Evolutionary conservation across 2,797 vertebrate species (phyloP).

Genomic region (Argyrosomus regius): DNA sequence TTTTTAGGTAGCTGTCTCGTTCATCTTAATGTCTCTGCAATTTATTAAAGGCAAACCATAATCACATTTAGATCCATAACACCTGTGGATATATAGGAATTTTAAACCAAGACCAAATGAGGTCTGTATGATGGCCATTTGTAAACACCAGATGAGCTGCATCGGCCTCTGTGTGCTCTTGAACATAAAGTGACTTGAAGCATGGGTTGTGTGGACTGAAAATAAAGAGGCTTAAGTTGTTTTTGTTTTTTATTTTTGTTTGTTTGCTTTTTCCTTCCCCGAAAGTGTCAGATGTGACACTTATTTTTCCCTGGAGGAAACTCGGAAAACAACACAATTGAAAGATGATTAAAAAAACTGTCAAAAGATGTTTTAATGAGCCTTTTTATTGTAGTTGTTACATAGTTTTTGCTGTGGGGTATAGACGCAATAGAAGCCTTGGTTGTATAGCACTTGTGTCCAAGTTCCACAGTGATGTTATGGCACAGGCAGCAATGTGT

Average conservation of each 20-base stretch:
- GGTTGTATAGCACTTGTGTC: slow-evolving; percentile 80
- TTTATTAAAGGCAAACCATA: slow-evolving; percentile 81
- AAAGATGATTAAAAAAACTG: slow-evolving; percentile 9
- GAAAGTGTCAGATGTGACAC: slow-evolving; percentile 5
- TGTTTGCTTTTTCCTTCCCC: slow-evolving; percentile 29
- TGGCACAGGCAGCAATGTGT: slow-evolving; percentile 81
- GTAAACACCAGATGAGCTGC: slow-evolving; percentile 71
- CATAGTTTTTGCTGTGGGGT: slow-evolving; percentile 84
- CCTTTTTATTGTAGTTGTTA: slow-evolving; percentile 89
- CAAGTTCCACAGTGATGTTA: slow-evolving; percentile 79
- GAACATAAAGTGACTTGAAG: slow-evolving; percentile 80
- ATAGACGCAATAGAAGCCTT: slow-evolving; percentile 79
- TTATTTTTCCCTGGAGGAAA: not conserved
- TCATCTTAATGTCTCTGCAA: slow-evolving; percentile 79
- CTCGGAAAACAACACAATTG: not conserved
- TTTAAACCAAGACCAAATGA: slow-evolving; percentile 72
- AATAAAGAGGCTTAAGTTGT: slow-evolving; percentile 80
- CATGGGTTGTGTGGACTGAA: slow-evolving; percentile 84
- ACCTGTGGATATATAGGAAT: slow-evolving; percentile 74
- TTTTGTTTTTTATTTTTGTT: slow-evolving; percentile 19
- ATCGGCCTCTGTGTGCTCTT: slow-evolving; percentile 72
- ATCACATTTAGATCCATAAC: slow-evolving; percentile 80
- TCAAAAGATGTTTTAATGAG: slow-evolving; percentile 78
- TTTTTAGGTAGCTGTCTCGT: slow-evolving; percentile 80
- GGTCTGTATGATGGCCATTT: slow-evolving; percentile 69